Evolutionary conservation across 2,113 vertebrate species (phyloP), one percentile per base, ranked within the genome.

Genomic region (Mungos mungo): DNA sequence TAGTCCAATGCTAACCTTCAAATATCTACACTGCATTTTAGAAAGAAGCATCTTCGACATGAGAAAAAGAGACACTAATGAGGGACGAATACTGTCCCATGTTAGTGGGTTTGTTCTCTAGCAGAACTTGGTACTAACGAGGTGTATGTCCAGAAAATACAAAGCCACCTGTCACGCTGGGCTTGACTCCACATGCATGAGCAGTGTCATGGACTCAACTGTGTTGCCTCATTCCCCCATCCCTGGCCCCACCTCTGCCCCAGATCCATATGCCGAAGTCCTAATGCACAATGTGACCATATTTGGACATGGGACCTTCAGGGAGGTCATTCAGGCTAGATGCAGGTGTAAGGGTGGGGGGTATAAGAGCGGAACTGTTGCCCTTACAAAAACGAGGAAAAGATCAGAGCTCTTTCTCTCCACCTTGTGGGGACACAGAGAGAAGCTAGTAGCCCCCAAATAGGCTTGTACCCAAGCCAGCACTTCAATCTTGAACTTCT

Each of bases 181-280:
- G 29, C 3, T 9, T 5, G 3, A 18, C 2, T 31, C 45, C 65
- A 16, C 8, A 31, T 3, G 23, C 50, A 33, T 6, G 23, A 65
- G 29, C 38, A 29, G 54, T 4, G 12, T 5, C 47, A 21, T 1
- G 0, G 9, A 71, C 1, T 3, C 45, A 74, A 57, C 1, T 29
- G 3, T 57, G 31, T 7, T 1, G 11, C 33, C 10, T 2, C 5
- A 10, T 8, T 41, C 27, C 29, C 27, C 16, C 35, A 47, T 16
- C 35, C 9, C 10, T 1, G 5, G 63, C 31, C 23, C 18, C 60
- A 29, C 47, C 29, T 13, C 21, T 0, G 5, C 63, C 65, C 16
- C 31, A 38, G 65, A 50, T 3, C 57, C 3, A 21, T 1, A 68
- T 0, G 2, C 0, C 12, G 45, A 85, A 27, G 84, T 7, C 38